phyloP scores from a whole-genome alignment of 2,888 invertebrate species.

The Chrysina gloriosa region DNA sequence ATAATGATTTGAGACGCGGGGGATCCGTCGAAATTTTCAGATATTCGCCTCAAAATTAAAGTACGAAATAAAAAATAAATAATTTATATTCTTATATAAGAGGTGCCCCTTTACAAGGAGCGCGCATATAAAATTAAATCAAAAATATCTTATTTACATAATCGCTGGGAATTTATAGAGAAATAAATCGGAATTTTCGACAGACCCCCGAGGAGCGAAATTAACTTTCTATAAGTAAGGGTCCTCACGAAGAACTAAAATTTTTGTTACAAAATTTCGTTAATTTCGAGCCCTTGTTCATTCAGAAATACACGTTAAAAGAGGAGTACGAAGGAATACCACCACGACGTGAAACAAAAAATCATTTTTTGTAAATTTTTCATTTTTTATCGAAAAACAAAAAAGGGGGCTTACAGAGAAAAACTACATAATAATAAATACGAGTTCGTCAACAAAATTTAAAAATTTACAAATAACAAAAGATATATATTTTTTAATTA shows the following conservation, averaged over 20 bases:
- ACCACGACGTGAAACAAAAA: not conserved
- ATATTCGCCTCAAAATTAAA: not conserved
- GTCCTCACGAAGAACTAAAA: not conserved
- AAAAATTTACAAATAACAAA: constrained; percentile 36
- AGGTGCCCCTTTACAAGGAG: constrained; percentile 1
- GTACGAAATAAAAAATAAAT: constrained; percentile 25
- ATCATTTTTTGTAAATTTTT: constrained; percentile 17
- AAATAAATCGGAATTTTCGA: not conserved
- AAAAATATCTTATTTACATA: constrained; percentile 15
- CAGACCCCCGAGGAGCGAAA: not conserved
- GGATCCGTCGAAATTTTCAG: constrained; percentile 1
- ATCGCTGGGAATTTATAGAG: not conserved
- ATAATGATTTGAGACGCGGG: too few species aligned
- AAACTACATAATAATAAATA: constrained; percentile 38
- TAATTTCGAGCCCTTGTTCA: too few species aligned
- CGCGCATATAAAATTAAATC: not conserved
- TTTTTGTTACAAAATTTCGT: too few species aligned
- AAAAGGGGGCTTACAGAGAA: constrained; percentile 15
- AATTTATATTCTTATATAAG: too few species aligned
- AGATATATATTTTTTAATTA: constrained; percentile 32
- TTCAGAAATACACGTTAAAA: too few species aligned
- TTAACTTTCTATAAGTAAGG: not conserved
- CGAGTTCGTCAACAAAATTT: constrained; percentile 25
- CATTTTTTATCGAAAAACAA: constrained; percentile 4
- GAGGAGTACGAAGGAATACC: not conserved